phyloP scores from a whole-genome alignment of 2,113 vertebrate species.

The Ceyx melanurus region DNA sequence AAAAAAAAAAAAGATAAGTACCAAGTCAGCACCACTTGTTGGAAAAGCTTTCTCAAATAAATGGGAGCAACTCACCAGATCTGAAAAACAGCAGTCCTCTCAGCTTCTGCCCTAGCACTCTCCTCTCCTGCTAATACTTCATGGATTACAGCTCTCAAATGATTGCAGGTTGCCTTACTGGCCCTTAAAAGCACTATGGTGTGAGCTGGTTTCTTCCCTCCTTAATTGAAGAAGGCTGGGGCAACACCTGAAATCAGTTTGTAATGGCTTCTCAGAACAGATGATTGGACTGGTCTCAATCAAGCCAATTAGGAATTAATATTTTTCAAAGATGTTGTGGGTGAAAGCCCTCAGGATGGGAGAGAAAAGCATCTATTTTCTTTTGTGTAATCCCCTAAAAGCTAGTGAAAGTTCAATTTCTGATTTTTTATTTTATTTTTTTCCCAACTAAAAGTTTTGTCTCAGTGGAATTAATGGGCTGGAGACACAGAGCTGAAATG shows the following conservation, averaged over 20 bases:
- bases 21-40: not conserved
- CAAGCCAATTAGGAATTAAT: not conserved
- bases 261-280: not conserved
- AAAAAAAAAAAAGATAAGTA: not conserved
- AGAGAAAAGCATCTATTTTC: not conserved
- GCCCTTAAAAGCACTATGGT: not conserved
- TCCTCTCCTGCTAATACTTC: rapidly evolving
- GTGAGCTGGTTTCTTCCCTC: not conserved
- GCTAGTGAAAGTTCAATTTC: not conserved
- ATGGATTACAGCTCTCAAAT: rapidly evolving
- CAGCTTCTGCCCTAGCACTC: rapidly evolving
- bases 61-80: not conserved
- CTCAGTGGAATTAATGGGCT: not conserved
- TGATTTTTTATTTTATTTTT: not conserved
- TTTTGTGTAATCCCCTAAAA: not conserved
- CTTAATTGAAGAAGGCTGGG: not conserved
- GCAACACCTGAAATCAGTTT: not conserved
- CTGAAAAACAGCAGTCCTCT: rapidly evolving
- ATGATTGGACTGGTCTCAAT: not conserved
- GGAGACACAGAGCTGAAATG: not conserved
- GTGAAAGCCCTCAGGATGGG: not conserved
- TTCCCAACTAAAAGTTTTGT: not conserved
- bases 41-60: not conserved
- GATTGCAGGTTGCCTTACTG: rapidly evolving
- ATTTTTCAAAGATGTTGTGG: not conserved